These are phyloP conservation scores for Triplophysa yarkandensis DNA, from an alignment of 2,797 vertebrate genomes.

Conservation along the genomic window DNA sequence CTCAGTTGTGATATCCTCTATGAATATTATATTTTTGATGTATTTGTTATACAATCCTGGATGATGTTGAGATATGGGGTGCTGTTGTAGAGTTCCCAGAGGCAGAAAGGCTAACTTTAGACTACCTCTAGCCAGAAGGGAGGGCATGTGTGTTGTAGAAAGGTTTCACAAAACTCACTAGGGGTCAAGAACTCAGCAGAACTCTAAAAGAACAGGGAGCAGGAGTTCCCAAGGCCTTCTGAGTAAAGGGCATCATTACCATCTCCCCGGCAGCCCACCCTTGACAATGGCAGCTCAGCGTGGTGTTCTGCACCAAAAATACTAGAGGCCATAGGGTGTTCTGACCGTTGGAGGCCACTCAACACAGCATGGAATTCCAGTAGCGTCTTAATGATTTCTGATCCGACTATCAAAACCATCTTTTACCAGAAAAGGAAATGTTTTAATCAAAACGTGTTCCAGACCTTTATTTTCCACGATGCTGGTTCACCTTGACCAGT, in stretches of 20 bases:
- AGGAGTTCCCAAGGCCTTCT: conserved; percentile 43
- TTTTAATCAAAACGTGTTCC: not conserved
- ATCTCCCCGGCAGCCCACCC: conserved; percentile 47
- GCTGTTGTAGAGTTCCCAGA: conserved; percentile 2
- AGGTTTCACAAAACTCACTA: conserved; percentile 38
- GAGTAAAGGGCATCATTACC: conserved; percentile 54
- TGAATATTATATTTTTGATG: conserved; percentile 38
- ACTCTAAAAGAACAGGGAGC: conserved; percentile 38
- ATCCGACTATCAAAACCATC: conserved; percentile 35
- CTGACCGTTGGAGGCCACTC: conserved; percentile 32
- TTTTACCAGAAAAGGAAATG: not conserved
- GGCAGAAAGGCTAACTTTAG: conserved; percentile 8
- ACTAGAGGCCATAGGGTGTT: conserved; percentile 28
- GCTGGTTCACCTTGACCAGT: not conserved
- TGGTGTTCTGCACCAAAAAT: conserved; percentile 23
- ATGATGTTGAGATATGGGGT: conserved; percentile 25
- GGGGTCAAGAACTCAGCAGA: conserved; percentile 48
- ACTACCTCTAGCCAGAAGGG: conserved; percentile 15
- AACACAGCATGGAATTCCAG: conserved; percentile 11
- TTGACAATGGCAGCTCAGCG: conserved; percentile 52
- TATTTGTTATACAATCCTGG: conserved; percentile 17
- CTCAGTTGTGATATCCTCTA: conserved; percentile 37
- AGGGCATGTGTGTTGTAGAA: conserved; percentile 19
- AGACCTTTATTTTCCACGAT: not conserved
- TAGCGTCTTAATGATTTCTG: conserved; percentile 27